phyloP scores from a whole-genome alignment of 2,888 invertebrate genomes.

The Pterostichus niger region DNA sequence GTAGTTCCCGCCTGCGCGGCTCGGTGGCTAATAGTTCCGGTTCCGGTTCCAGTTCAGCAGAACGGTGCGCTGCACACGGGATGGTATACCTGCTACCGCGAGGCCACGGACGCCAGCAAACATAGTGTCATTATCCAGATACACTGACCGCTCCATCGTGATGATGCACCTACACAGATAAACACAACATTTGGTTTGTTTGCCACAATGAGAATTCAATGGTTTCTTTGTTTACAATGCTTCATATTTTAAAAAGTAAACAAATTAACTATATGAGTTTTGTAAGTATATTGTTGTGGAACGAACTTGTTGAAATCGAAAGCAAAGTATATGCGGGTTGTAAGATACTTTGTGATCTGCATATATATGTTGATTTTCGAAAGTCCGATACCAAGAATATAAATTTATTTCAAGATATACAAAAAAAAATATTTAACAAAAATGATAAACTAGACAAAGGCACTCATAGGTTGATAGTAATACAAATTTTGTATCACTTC shows the following conservation, averaged over 20 bases:
- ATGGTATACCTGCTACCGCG: constrained; percentile 64
- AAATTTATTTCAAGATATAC: no score
- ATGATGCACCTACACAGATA: constrained; percentile 58
- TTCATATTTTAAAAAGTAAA: neutral
- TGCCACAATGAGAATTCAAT: neutral
- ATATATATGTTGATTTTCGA: no score
- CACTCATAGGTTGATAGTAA: no score
- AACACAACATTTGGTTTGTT: constrained; percentile 5
- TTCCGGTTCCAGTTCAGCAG: neutral
- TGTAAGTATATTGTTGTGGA: no score
- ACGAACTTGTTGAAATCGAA: no score
- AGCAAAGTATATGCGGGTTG: no score
- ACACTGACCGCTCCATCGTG: constrained; percentile 63
- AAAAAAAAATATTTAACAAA: no score
- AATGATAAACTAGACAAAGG: no score
- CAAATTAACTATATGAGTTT: no score
- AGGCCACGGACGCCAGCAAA: constrained; percentile 51
- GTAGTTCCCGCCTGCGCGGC: neutral
- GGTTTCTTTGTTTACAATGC: neutral
- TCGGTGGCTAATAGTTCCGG: neutral
- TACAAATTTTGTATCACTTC: no score
- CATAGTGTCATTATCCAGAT: constrained; percentile 61
- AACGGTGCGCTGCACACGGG: constrained; percentile 35
- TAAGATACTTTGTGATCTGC: no score
- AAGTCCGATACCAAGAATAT: no score